Evolutionary conservation across 1,140 invertebrate species (phyloP), one percentile per base, ranked within the genome.

Genomic region (Drosophila rufa): DNA sequence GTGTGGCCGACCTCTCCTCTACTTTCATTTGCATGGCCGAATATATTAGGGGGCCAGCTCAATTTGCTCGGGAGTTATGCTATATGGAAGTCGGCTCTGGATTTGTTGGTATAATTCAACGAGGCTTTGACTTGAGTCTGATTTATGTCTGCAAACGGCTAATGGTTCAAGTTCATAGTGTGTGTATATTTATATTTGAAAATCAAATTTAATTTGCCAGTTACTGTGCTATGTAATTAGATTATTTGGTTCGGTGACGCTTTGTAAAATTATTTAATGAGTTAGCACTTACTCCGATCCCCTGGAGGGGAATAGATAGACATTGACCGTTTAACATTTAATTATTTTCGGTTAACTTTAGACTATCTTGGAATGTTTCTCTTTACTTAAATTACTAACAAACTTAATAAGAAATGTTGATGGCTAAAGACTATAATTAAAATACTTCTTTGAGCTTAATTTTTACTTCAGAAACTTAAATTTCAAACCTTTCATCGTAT

Each of bases 11-110:
- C 51, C 33, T 38, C 33, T 40, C 14, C 53, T 79, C 55, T 60
- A 46, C 74, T 74, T 85, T 74, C 83, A 84, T 84, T 84, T 84
- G 81, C 59, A 75, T 75, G 58, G 50, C 38, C 42, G 43, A n/a
- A 71, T 71, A 57, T 50, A 59, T 71, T 73, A 25, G 66, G 59
- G 36, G 17, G 19, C 45, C 33, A 27, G 53, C 53, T 50, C 67
- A 71, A 73, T 73, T 74, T 74, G 67, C 55, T 59, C 11, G 19
- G 48, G 53, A 71, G 69, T 27, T 59, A 17, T 69, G 67, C 19
- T 59, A 25, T 42, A 47, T 56, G 6, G 11, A 33, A 59, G 45
- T 46, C 5, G 38, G 14, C 69, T 60, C 38, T n/a, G 30, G n/a
- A 43, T 43, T 56, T 71, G 45, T 50, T 47, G 38, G 9, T 30